These are phyloP conservation scores for Apogon talboti DNA, from an alignment of 2,797 vertebrate genomes.

Conservation along the genomic window DNA sequence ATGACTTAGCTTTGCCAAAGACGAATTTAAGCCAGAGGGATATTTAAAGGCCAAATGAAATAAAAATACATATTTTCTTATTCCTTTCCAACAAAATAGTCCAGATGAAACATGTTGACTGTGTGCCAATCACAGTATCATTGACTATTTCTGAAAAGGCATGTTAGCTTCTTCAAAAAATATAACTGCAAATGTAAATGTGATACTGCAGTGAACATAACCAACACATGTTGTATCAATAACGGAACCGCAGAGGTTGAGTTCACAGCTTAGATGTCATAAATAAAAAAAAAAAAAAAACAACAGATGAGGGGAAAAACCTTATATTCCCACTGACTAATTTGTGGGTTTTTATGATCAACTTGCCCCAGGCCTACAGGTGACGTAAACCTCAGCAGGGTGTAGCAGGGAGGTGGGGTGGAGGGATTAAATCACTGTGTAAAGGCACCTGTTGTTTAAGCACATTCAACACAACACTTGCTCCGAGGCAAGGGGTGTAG, in stretches of 20 bases:
- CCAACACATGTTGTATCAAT: no score
- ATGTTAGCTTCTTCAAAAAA: neutral
- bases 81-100: slow-evolving; percentile 12
- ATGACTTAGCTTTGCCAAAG: slow-evolving; percentile 27
- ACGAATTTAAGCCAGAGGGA: slow-evolving; percentile 21
- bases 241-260: neutral
- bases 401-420: slow-evolving; percentile 36
- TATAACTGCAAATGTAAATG: neutral
- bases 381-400: slow-evolving; percentile 61
- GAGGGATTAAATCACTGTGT: slow-evolving; percentile 65
- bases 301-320: neutral
- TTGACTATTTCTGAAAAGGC: neutral
- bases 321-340: slow-evolving; percentile 21
- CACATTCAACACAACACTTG: slow-evolving; percentile 80
- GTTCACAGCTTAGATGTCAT: slow-evolving; percentile 6
- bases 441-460: slow-evolving; percentile 81
- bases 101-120: slow-evolving; percentile 26
- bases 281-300: slow-evolving; percentile 16
- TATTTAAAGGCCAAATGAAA: neutral
- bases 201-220: neutral
- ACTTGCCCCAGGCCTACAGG: slow-evolving; percentile 50
- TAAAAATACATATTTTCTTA: slow-evolving; percentile 14
- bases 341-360: slow-evolving; percentile 12
- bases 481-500: slow-evolving; percentile 63
- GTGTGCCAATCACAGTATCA: slow-evolving; percentile 4